Base-by-base conservation (phyloP, 1,140 invertebrate genomes). In the Leptinotarsa lineolata region DNA sequence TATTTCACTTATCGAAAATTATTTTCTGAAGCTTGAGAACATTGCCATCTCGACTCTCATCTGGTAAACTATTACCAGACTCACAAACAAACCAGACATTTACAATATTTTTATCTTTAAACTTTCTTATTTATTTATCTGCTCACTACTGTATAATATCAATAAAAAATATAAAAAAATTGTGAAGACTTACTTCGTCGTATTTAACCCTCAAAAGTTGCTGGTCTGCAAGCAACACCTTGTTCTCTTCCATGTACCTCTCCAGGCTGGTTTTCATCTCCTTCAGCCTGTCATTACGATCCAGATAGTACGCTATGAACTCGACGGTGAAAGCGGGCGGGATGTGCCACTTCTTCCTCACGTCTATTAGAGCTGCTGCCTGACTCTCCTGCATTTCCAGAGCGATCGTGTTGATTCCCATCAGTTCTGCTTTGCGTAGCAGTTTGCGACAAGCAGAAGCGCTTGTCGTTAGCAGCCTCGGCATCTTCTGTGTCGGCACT, bases 401-500 rank as follows among this genome's bases (percentile, higher is more conserved):
- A 2, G 91, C 89, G 61, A 89, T 88, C 5, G 90, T 92, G 83
- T 95, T 91, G 1, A 97, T 90, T 2, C 95, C 96, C 91, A 97
- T 96, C 12, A 97, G 86, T 83, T 95, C 93, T 0, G 96, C 95
- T 86, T 98, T 98, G 59, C 88, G 87, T 66, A 94, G 85, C 70
- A 98, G 89, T 76, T 92, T 91, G 22, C 92, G 90, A 84, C 95
- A 94, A 2, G 95, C 95, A 0, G 93, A 94, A 1, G 96, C 94
- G 78, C 94, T 96, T 1, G 95, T 97, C 39, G 94, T 95, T 60
- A 99, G 83, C 75, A 96, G 85, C 30, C 96, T 87, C 1, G 95
- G 94, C 92, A 97, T 94, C 86, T 98, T 98, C 84, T 97, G 95
- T 4, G 95, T 96, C 12, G 95, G 95, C 11, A 96, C 94, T 95